Evolutionary conservation across 1,140 invertebrate species (phyloP), one percentile per base, ranked within the genome.

Genomic region (Paraescarpia echinospica): DNA sequence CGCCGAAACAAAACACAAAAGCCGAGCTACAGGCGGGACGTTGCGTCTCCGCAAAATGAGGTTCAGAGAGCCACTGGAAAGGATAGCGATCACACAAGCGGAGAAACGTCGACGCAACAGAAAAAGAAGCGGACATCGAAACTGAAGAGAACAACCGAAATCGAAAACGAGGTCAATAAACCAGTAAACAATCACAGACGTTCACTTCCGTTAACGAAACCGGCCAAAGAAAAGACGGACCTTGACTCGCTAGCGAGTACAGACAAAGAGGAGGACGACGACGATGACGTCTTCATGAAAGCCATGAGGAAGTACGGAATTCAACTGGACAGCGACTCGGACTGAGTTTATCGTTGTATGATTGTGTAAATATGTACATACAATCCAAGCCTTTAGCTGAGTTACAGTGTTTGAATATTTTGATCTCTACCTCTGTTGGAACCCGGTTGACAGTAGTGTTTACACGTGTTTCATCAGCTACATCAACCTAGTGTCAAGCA

Each of bases 291-390:
- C 90, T 90, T 90, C 35, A 41, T 35, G 35, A 18, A 90, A 31
- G 90, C 90, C 34, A 90, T 34, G 90, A 90, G n/a, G 90, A 90
- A 90, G 90, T 90, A 90, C 90, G 90, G 90, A 34, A 90, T 90
- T 41, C 34, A 35, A 18, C 27, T 90, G n/a, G 90, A 90, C 35
- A 41, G 35, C n/a, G 90, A 90, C n/a, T 90, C 34, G 35, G 34
- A 41, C 34, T 35, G 90, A 90, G 2, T 34, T 9, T 90, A 9
- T 34, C n/a, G 2, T 27, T 18, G 18, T 31, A 27, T 18, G 41
- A 41, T 41, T 41, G 1, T 77, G 59, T 77, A 77, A 77, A 77
- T 77, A 77, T 77, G 59, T 77, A 77, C 59, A 77, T 4, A 27
- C 59, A 77, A 77, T 77, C 27, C 18, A 77, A 18, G 59, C 27